Evolutionary conservation across 2,888 invertebrate genomes (phyloP).

Genomic region (Adineta ricciae): DNA sequence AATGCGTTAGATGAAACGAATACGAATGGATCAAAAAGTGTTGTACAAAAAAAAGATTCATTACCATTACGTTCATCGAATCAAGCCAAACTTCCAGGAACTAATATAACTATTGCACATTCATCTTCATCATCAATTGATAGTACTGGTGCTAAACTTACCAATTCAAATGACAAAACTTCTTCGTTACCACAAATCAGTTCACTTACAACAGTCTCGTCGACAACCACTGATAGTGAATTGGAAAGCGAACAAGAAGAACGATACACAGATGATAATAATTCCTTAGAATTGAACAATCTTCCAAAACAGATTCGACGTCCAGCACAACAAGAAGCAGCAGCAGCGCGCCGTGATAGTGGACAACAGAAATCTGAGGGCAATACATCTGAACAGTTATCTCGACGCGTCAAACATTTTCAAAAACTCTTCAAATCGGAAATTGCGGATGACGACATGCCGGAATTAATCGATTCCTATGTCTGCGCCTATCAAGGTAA

Average conservation of each 20-base stretch:
- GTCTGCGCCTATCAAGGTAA: constrained; percentile 16
- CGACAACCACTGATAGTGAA: neutral
- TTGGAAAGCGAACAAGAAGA: neutral
- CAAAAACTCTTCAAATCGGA: constrained; percentile 8
- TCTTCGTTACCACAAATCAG: neutral
- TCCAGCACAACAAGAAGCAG: neutral
- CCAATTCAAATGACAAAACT: neutral
- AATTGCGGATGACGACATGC: neutral
- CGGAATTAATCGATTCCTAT: constrained; percentile 5
- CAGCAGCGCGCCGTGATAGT: neutral
- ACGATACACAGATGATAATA: neutral
- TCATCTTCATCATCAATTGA: neutral
- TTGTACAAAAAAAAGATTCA: neutral
- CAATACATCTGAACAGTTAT: neutral
- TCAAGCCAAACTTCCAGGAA: neutral
- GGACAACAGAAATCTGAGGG: neutral
- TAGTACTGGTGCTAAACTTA: neutral
- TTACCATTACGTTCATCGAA: neutral
- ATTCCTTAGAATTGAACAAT: neutral
- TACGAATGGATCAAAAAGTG: neutral
- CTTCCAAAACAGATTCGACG: neutral
- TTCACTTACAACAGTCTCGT: neutral
- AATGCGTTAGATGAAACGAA: neutral
- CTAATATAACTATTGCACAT: neutral
- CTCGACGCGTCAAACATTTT: constrained; percentile 14